A percentile compares a stretch with the other conserved stretches of the same genome.
These are phyloP conservation scores for Propithecus coquereli DNA, from an alignment of 2,113 vertebrate genomes.

Conservation along the genomic window DNA sequence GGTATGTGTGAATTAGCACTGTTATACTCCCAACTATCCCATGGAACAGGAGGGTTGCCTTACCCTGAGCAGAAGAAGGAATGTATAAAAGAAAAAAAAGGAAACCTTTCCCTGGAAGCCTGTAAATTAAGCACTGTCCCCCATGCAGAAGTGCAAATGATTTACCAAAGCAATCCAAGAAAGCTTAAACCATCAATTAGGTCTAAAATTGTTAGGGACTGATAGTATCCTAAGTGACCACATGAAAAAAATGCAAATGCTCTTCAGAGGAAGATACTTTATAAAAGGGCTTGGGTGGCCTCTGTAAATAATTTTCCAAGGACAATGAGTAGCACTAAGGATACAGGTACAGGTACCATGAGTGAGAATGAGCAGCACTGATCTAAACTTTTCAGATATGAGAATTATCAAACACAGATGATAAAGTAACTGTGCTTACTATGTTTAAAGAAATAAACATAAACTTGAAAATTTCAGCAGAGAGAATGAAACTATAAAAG, in stretches of 20 bases:
- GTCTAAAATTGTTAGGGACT: background rate
- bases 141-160: background rate
- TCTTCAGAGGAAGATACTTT: background rate
- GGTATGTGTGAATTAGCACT: background rate
- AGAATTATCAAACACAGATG: background rate
- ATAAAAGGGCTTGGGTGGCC: background rate
- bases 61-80: background rate
- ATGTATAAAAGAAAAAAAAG: background rate
- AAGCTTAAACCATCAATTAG: background rate
- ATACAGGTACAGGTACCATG: no score
- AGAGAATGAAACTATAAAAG: background rate
- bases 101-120: background rate
- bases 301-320: background rate
- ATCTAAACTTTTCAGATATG: background rate
- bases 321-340: background rate
- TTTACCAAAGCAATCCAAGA: background rate
- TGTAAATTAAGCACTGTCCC: background rate
- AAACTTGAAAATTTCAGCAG: background rate
- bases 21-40: background rate
- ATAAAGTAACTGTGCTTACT: background rate
- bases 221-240: background rate
- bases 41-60: background rate
- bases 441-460: background rate
- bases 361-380: background rate
- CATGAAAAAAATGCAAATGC: background rate